Conservation (phyloP, 92 coral and sea anemone species). For the Ricordea florida region DNA sequence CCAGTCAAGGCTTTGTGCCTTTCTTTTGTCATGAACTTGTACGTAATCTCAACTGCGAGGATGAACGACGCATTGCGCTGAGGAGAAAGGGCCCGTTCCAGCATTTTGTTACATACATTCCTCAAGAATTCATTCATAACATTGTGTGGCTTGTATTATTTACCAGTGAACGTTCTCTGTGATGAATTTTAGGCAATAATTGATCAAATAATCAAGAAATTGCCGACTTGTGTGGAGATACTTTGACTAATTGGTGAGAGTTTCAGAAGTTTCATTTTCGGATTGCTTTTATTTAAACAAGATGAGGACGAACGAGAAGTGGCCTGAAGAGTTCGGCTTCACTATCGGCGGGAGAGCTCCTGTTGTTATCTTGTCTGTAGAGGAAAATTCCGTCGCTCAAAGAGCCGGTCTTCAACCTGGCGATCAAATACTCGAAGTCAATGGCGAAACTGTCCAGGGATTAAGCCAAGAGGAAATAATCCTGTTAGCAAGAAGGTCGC, state of each 20-base stretch:
- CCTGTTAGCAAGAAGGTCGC: conserved; percentile 83
- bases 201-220: background rate
- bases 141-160: too few relatives aligned
- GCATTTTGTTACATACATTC: too few relatives aligned
- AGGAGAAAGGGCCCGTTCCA: too few relatives aligned
- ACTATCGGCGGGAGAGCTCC: conserved; percentile 92
- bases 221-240: conserved; percentile 14
- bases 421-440: conserved; percentile 94
- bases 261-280: background rate
- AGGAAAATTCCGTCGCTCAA: conserved; percentile 92
- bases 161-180: too few relatives aligned
- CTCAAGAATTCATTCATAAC: too few relatives aligned
- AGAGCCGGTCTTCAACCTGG: conserved; percentile 97
- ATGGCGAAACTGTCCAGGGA: conserved; percentile 95
- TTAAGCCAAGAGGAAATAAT: conserved; percentile 83
- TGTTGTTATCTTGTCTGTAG: conserved; percentile 91
- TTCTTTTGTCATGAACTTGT: too few relatives aligned
- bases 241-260: background rate
- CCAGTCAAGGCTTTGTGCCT: too few relatives aligned
- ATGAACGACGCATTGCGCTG: too few relatives aligned
- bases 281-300: background rate
- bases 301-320: conserved; percentile 86
- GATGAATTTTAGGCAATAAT: conserved; percentile 7
- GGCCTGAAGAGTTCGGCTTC: conserved; percentile 98
- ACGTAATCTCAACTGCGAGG: too few relatives aligned